These are phyloP conservation scores for Falcaria lacertinaria DNA, from an alignment of 2,888 invertebrate species.

Conservation along the genomic window DNA sequence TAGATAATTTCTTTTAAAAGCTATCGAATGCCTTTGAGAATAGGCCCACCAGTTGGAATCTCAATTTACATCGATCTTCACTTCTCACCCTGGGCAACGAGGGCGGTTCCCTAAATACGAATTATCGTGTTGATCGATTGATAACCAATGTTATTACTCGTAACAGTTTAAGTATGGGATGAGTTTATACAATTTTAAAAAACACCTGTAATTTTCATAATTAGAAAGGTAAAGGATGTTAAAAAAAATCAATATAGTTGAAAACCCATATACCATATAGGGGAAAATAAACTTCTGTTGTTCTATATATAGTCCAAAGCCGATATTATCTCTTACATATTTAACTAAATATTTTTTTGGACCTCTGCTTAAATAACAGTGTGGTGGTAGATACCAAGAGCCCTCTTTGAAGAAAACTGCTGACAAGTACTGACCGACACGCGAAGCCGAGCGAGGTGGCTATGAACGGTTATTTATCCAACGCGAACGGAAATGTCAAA, in stretches of 20 bases:
- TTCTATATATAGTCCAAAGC: too few species aligned
- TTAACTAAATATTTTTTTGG: too few species aligned
- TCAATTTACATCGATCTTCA: slow-evolving; percentile 46
- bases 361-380: too few species aligned
- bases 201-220: slow-evolving; percentile 24
- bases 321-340: too few species aligned
- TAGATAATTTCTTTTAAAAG: too few species aligned
- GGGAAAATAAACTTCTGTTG: too few species aligned
- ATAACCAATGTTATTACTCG: slow-evolving; percentile 38
- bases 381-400: too few species aligned
- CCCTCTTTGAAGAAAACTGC: neutral
- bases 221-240: slow-evolving; percentile 12
- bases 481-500: slow-evolving; percentile 65
- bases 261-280: too few species aligned
- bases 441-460: too few species aligned
- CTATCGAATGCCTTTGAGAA: slow-evolving; percentile 18
- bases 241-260: too few species aligned
- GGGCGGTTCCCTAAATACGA: slow-evolving; percentile 35
- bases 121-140: slow-evolving; percentile 41
- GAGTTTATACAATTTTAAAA: neutral
- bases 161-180: slow-evolving; percentile 8
- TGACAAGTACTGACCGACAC: neutral
- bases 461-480: slow-evolving; percentile 44
- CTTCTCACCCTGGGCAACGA: slow-evolving; percentile 25
- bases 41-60: slow-evolving; percentile 18